Percentiles rank a stretch among this genome's conserved stretches.
phyloP scores from a whole-genome alignment of 2,888 invertebrate species.

The Blastobasis adustella region DNA sequence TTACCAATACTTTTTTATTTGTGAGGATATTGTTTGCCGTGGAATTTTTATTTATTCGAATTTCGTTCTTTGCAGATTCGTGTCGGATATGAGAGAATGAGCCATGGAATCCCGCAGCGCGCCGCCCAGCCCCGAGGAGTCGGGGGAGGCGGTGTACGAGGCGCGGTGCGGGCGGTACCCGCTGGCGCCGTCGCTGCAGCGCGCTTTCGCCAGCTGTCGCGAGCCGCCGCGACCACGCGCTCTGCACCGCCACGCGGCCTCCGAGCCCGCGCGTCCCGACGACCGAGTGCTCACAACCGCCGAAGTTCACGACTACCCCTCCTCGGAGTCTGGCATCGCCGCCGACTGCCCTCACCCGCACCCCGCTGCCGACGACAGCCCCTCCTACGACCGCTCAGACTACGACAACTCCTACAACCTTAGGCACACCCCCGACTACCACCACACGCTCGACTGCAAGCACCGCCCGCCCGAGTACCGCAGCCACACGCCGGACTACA shows the following conservation, averaged over 20 bases:
- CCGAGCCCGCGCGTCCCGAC: slow-evolving; percentile 64
- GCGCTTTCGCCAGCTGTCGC: slow-evolving; percentile 64
- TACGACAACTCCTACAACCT: slow-evolving; percentile 62
- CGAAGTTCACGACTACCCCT: slow-evolving; percentile 70
- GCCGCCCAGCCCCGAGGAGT: slow-evolving; percentile 74
- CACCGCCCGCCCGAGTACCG: slow-evolving; percentile 56
- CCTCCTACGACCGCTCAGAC: slow-evolving; percentile 63
- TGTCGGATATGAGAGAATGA: slow-evolving; percentile 65
- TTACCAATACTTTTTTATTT: slow-evolving; percentile 13
- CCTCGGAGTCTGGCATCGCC: slow-evolving; percentile 71
- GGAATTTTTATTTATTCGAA: background rate
- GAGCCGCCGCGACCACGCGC: slow-evolving; percentile 55
- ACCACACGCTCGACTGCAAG: slow-evolving; percentile 58
- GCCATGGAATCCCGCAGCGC: slow-evolving; percentile 74
- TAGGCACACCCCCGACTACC: slow-evolving; percentile 55
- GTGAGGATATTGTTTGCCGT: no score
- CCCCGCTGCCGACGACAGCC: slow-evolving; percentile 63
- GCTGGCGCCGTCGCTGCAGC: slow-evolving; percentile 68
- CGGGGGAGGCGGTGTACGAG: slow-evolving; percentile 80
- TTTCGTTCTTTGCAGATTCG: slow-evolving; percentile 49
- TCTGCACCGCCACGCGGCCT: slow-evolving; percentile 59
- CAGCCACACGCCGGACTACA: slow-evolving; percentile 64
- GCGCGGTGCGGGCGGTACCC: slow-evolving; percentile 83
- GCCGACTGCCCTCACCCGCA: slow-evolving; percentile 68
- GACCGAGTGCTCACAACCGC: slow-evolving; percentile 64